Conservation (phyloP, 2,888 invertebrate genomes). For the Bugula neritina region DNA sequence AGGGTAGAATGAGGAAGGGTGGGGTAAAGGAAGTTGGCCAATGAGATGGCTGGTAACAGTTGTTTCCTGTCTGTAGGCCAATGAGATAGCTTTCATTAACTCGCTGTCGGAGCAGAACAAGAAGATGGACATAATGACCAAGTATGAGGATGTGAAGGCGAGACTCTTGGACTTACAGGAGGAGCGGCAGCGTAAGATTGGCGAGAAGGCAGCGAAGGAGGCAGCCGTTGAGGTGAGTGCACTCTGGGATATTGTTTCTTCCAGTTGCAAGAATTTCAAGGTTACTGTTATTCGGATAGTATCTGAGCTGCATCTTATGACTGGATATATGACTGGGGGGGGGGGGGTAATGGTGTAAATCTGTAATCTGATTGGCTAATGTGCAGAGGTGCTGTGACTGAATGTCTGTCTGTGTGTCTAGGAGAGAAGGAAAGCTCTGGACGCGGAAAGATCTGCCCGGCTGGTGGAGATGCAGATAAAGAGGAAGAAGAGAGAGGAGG, state of each 20-base stretch:
- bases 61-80: too few relatives aligned
- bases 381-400: too few relatives aligned
- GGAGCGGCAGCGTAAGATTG: conserved; percentile 74
- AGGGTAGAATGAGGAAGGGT: too few relatives aligned
- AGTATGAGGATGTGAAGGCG: conserved; percentile 57
- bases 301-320: too few relatives aligned
- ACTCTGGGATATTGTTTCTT: too few relatives aligned
- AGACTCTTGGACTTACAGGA: conserved; percentile 68
- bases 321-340: too few relatives aligned
- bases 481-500: conserved; percentile 71
- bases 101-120: conserved; percentile 90
- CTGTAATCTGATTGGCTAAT: too few relatives aligned
- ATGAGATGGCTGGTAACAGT: too few relatives aligned
- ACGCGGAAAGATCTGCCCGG: conserved; percentile 68
- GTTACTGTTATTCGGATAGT: too few relatives aligned
- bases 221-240: conserved; percentile 73
- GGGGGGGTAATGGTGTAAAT: too few relatives aligned
- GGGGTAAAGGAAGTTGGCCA: too few relatives aligned
- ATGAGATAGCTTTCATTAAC: conserved; percentile 96
- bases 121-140: conserved; percentile 78
- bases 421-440: conserved; percentile 74
- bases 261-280: too few relatives aligned
- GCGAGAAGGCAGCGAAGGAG: conserved; percentile 91
- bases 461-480: conserved; percentile 65
- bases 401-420: conserved; percentile 30